Evolutionary conservation across 1,140 invertebrate genomes (phyloP).

Genomic region (Helicorthomorpha holstii): DNA sequence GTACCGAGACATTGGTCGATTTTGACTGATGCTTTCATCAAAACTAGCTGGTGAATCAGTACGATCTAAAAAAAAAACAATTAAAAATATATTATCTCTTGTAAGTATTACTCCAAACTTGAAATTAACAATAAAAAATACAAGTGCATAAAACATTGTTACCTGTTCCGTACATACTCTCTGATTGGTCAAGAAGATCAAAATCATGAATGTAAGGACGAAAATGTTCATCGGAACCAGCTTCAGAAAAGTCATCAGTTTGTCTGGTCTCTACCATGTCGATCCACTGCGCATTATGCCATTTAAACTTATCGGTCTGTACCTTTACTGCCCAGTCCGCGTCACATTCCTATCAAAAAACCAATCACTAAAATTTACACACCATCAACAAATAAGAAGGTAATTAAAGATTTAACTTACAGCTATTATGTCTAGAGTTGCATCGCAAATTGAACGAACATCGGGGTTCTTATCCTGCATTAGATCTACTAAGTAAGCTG

Average conservation of each 20-base stretch:
- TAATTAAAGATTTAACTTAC: constrained; percentile 29
- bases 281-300: constrained; percentile 94
- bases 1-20: not conserved
- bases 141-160: not conserved
- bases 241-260: constrained; percentile 8
- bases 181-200: constrained; percentile 5
- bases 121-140: not conserved
- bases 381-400: constrained; percentile 16
- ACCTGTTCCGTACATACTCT: not conserved
- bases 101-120: not conserved
- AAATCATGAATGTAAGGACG: constrained; percentile 6
- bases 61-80: not conserved
- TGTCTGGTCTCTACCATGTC: constrained; percentile 62
- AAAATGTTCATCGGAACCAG: constrained; percentile 8
- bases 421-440: constrained; percentile 77
- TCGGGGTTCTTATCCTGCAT: constrained; percentile 93
- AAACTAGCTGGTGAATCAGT: not conserved
- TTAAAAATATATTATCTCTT: not conserved
- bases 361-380: constrained; percentile 5
- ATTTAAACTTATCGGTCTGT: constrained; percentile 83
- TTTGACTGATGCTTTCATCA: not conserved
- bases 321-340: constrained; percentile 80
- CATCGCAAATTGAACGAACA: constrained; percentile 80
- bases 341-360: constrained; percentile 48
- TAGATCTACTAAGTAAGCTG: constrained; percentile 90